phyloP scores from a whole-genome alignment of 2,113 vertebrate species.

The Ictalurus furcatus region DNA sequence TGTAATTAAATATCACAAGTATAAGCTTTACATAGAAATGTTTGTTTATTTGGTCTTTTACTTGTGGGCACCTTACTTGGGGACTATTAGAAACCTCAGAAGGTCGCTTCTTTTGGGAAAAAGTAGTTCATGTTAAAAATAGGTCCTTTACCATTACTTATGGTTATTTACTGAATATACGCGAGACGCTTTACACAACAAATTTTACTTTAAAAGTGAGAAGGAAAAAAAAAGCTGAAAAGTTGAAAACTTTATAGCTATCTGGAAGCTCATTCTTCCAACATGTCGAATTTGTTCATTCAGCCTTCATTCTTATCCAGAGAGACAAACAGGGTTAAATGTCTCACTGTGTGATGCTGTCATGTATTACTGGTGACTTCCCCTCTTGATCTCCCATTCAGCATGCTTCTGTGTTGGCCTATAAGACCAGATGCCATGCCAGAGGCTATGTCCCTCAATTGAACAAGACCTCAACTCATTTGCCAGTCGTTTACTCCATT shows the following conservation, averaged over 20 bases:
- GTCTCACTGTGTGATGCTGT: slow-evolving; percentile 17
- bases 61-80: neutral
- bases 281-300: neutral
- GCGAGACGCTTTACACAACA: neutral
- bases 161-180: neutral
- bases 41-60: neutral
- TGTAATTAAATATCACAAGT: neutral
- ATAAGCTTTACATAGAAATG: neutral
- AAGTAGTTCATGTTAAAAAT: neutral
- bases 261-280: neutral
- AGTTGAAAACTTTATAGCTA: neutral
- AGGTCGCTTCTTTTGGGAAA: neutral
- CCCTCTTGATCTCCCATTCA: slow-evolving; percentile 33
- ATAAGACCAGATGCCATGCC: slow-evolving; percentile 56
- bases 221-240: too few species aligned
- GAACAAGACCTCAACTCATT: slow-evolving; percentile 51
- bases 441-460: slow-evolving; percentile 52
- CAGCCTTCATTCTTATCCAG: neutral
- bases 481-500: slow-evolving; percentile 57
- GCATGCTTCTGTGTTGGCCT: slow-evolving; percentile 50
- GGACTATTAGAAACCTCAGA: neutral
- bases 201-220: neutral
- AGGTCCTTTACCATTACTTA: neutral
- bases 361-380: slow-evolving; percentile 30
- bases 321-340: neutral